Evolutionary conservation across 2,113 vertebrate species (phyloP).

Genomic region (Callionymus lyra): DNA sequence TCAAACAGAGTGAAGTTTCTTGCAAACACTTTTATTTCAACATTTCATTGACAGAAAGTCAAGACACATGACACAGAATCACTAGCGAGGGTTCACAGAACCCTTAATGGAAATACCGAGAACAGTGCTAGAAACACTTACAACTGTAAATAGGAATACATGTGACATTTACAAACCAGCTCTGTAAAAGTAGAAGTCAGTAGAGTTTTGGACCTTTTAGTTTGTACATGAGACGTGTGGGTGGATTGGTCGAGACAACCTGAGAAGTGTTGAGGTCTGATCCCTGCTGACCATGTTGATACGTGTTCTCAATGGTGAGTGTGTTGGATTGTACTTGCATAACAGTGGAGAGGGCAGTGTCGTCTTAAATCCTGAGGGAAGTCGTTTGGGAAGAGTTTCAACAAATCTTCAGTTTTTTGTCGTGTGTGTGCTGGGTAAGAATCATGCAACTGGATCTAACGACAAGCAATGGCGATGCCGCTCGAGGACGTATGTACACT

Average conservation of each 20-base stretch:
- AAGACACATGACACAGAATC: constrained; percentile 22
- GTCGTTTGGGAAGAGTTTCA: not conserved
- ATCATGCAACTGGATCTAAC: not conserved
- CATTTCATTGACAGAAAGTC: too few relatives aligned
- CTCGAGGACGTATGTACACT: constrained; percentile 36
- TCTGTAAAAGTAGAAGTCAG: not conserved
- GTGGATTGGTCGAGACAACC: constrained; percentile 28
- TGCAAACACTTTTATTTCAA: too few relatives aligned
- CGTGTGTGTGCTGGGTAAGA: not conserved
- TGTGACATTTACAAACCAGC: constrained; percentile 22
- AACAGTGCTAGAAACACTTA: constrained; percentile 33
- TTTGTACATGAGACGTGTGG: constrained; percentile 54
- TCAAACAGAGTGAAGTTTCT: too few relatives aligned
- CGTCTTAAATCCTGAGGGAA: constrained; percentile 36
- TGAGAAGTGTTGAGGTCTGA: constrained; percentile 34
- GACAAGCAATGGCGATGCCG: not conserved
- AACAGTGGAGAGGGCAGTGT: constrained; percentile 29
- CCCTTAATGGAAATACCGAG: constrained; percentile 35
- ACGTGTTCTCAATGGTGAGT: constrained; percentile 8
- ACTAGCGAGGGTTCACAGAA: constrained; percentile 47
- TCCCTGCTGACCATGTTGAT: constrained; percentile 26
- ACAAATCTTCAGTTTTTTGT: constrained; percentile 3
- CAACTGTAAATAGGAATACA: constrained; percentile 39
- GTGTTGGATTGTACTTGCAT: constrained; percentile 52
- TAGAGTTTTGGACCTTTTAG: constrained; percentile 18